A percentile compares a stretch with the other conserved stretches of the same genome.
Conservation (phyloP, 1,140 invertebrate genomes). For the Aleiodes sp. region DNA sequence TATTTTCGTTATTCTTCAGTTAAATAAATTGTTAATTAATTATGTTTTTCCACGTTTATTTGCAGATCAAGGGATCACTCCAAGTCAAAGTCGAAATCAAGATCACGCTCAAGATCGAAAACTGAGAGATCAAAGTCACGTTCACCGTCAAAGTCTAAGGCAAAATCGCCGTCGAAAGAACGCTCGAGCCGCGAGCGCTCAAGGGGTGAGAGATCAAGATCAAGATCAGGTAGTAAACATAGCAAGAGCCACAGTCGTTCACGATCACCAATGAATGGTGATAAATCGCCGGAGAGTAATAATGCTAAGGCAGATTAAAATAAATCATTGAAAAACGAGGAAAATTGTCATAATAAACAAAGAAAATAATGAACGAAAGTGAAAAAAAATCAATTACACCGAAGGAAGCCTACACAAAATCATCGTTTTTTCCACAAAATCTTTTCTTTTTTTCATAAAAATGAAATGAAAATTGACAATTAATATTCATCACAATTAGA, state of each 20-base stretch:
- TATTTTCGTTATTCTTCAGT: neutral
- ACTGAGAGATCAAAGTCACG: slow-evolving; percentile 70
- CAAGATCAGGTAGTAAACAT: slow-evolving; percentile 65
- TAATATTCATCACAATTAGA: too few species aligned
- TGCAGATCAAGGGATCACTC: slow-evolving; percentile 70
- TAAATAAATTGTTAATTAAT: slow-evolving; percentile 47
- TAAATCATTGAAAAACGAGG: slow-evolving; percentile 3
- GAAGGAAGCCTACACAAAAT: too few species aligned
- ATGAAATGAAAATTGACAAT: too few species aligned
- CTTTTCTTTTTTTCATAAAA: too few species aligned
- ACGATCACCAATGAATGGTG: slow-evolving; percentile 68
- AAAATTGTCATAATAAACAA: slow-evolving; percentile 1
- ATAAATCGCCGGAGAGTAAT: slow-evolving; percentile 65
- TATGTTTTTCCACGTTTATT: slow-evolving; percentile 48
- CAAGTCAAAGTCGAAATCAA: slow-evolving; percentile 70
- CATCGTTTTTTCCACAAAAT: too few species aligned
- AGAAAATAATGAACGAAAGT: neutral
- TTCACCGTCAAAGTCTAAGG: slow-evolving; percentile 70
- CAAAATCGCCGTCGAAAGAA: slow-evolving; percentile 67
- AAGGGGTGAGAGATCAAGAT: slow-evolving; percentile 62
- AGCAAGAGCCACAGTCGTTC: slow-evolving; percentile 69
- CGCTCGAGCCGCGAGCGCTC: slow-evolving; percentile 64
- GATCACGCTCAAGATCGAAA: slow-evolving; percentile 69
- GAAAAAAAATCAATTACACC: too few species aligned
- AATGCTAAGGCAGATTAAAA: slow-evolving; percentile 57